phyloP scores from a whole-genome alignment of 2,113 vertebrate species.

The Meriones unguiculatus region DNA sequence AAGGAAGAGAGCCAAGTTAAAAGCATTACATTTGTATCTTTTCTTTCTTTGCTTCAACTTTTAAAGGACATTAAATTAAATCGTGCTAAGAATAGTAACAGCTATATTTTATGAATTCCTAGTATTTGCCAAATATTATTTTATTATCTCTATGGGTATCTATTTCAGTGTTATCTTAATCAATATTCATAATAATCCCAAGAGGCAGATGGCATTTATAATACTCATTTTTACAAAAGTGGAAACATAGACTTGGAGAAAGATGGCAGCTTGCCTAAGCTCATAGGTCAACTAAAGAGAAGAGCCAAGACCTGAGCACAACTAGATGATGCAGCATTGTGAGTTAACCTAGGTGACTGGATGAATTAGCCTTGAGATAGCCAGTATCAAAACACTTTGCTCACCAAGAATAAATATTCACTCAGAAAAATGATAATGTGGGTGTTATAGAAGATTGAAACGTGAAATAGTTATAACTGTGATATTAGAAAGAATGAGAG shows the following conservation, averaged over 20 bases:
- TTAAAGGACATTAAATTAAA: slow-evolving; percentile 35
- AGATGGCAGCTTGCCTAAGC: not conserved
- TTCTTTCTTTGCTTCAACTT: slow-evolving; percentile 13
- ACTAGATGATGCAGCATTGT: not conserved
- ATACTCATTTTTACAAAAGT: not conserved
- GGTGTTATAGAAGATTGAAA: not conserved
- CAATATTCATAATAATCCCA: not conserved
- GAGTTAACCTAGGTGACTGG: not conserved
- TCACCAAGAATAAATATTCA: slow-evolving; percentile 24
- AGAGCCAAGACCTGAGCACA: not conserved
- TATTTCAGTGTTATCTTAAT: not conserved
- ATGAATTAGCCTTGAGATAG: not conserved
- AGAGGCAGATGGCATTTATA: not conserved
- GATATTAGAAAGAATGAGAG: not conserved
- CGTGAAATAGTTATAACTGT: not conserved
- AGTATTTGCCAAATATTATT: slow-evolving; percentile 1
- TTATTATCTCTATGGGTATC: not conserved
- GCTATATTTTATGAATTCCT: slow-evolving; percentile 37
- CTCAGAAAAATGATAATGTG: not conserved
- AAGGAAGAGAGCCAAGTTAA: not conserved
- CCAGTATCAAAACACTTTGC: not conserved
- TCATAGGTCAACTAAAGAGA: not conserved
- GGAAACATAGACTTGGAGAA: not conserved
- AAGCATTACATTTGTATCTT: not conserved
- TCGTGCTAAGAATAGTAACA: slow-evolving; percentile 18